Conservation (phyloP, 2,113 vertebrate genomes). For the Columba livia region DNA sequence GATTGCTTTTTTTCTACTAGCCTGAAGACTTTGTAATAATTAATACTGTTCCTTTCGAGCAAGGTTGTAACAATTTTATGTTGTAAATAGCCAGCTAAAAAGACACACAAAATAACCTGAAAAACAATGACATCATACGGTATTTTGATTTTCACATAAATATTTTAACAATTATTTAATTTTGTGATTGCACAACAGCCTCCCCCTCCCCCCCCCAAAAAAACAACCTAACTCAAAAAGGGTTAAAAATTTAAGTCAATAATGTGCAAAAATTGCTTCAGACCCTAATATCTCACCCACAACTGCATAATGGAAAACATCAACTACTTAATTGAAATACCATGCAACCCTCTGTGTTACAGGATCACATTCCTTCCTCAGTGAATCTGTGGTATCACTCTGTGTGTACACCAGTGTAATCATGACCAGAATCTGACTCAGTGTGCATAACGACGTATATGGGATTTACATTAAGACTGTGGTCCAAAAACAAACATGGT, state of each 20-base stretch:
- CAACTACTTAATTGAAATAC: conserved; percentile 7
- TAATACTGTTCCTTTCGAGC: not conserved
- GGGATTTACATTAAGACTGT: conserved; percentile 15
- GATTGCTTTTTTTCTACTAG: not conserved
- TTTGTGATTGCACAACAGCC: not conserved
- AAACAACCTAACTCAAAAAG: not conserved
- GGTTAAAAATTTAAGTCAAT: not conserved
- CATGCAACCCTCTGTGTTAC: not conserved
- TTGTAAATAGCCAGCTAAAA: not conserved
- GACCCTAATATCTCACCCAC: not conserved
- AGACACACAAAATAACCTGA: not conserved
- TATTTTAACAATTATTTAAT: not conserved
- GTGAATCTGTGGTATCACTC: conserved; percentile 10
- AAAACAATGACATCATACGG: not conserved
- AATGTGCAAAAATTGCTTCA: not conserved
- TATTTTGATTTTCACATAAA: not conserved
- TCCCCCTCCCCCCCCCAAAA: accelerated
- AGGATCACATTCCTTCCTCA: conserved; percentile 14
- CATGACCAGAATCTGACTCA: conserved; percentile 21
- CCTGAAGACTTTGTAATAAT: not conserved
- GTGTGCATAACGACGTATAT: conserved; percentile 11
- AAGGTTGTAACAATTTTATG: not conserved
- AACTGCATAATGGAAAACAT: not conserved
- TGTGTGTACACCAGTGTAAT: not conserved
- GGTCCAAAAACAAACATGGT: conserved; percentile 9